Conservation (phyloP, 2,888 invertebrate genomes). For the Andrena marginata region DNA sequence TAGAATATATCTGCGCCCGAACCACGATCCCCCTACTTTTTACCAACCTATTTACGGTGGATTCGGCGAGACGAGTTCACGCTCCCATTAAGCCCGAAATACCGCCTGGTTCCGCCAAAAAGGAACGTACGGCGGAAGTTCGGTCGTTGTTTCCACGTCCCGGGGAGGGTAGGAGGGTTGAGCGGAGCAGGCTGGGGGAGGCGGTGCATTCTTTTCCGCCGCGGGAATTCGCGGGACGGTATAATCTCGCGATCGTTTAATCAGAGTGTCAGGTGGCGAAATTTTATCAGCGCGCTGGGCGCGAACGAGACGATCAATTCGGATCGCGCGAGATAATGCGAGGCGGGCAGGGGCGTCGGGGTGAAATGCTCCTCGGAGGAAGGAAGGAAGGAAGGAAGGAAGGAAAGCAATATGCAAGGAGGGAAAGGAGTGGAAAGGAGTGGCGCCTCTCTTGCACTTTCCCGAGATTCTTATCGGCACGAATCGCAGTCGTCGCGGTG, state of each 20-base stretch:
- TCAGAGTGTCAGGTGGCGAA: constrained; percentile 57
- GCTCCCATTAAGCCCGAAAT: constrained; percentile 23
- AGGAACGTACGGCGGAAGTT: background rate
- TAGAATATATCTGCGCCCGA: constrained; percentile 7
- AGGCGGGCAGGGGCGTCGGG: background rate
- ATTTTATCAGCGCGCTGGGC: constrained; percentile 55
- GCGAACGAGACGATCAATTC: constrained; percentile 63
- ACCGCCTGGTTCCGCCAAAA: constrained; percentile 18
- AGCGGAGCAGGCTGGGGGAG: no score
- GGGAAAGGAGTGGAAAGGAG: constrained; percentile 23
- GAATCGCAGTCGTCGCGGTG: constrained; percentile 52
- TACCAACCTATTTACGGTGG: constrained; percentile 17
- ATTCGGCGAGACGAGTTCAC: constrained; percentile 14
- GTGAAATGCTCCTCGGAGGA: constrained; percentile 20
- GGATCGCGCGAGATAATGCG: constrained; percentile 62
- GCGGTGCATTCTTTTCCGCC: background rate
- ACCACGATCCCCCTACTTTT: constrained; percentile 20
- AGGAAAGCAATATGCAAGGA: constrained; percentile 16
- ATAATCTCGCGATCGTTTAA: constrained; percentile 61
- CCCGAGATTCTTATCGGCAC: constrained; percentile 58
- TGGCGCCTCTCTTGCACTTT: constrained; percentile 49
- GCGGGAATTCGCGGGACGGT: constrained; percentile 9
- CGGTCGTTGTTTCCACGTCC: background rate
- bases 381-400: constrained; percentile 19
- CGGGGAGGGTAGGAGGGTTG: no score